phyloP scores from a whole-genome alignment of 2,797 vertebrate species.

The Astyanax mexicanus region DNA sequence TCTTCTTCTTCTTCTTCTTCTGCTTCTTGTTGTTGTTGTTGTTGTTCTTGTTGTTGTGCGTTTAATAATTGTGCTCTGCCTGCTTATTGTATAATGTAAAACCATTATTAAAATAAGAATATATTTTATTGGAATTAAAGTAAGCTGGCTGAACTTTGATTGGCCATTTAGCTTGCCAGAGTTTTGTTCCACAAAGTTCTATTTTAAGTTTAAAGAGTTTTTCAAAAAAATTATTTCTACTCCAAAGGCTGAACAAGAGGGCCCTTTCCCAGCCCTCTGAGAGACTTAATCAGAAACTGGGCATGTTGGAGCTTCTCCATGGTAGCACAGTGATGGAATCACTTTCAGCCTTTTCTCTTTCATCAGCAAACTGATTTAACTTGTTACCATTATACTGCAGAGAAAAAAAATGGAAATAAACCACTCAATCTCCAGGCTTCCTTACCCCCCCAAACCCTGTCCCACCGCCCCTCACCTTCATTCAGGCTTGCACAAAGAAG shows the following conservation, averaged over 20 bases:
- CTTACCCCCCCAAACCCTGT: background rate
- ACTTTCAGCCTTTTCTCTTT: background rate
- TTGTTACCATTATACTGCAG: background rate
- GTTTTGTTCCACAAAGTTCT: no score
- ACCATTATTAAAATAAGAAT: no score
- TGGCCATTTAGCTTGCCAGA: no score
- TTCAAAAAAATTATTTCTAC: background rate
- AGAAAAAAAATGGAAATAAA: background rate
- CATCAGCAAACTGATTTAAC: background rate
- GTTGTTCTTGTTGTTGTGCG: no score
- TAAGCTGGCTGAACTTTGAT: no score
- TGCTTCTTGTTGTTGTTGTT: no score
- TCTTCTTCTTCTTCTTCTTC: no score
- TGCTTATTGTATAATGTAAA: no score
- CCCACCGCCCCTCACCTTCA: background rate
- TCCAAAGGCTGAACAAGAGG: background rate
- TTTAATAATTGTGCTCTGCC: no score
- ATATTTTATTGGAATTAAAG: no score
- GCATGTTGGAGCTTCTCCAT: slow-evolving; percentile 14
- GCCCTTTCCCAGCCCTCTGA: background rate
- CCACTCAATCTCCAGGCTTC: background rate
- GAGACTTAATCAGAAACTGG: background rate
- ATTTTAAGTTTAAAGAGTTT: no score
- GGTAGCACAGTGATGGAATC: slow-evolving; percentile 2
- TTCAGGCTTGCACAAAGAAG: slow-evolving; percentile 34